Base-by-base conservation (phyloP, 2,797 vertebrate species). In the Amniataba percoides region DNA sequence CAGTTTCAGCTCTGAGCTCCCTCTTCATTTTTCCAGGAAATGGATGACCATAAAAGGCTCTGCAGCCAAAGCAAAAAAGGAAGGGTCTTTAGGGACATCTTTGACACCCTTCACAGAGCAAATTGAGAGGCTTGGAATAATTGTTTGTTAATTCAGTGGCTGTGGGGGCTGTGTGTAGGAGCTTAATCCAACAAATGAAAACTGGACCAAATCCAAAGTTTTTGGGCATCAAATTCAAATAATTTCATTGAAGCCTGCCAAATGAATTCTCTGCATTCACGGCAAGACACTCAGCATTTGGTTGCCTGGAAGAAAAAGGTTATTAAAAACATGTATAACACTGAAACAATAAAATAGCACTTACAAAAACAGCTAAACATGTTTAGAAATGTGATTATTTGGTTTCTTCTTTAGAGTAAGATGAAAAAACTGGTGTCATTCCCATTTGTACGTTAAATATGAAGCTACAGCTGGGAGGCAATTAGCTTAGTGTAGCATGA, bases 111-210 rank as follows among this genome's bases (percentile, higher is more conserved):
- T 83, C 74, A 79, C 74, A 63, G 59, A 64, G 73, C 80, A 84
- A 83, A 87, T 62, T 58, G 59, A 78, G 68, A 81, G 70, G 66
- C 78, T 79, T 74, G 69, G 69, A 86, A 88, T 87, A 88, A 89
- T 85, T 88, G 85, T 88, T 85, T 88, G 81, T 83, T 90, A 85
- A 91, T 85, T 91, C 85, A 49, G 80, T 75, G 78, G 60, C 83
- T 83, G 81, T 2, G 70, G 78, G 69, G 57, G 66, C 74, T 81
- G 66, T 77, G 78, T 74, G 74, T 58, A 31, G 77, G 51, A 62
- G 86, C 75, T 83, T 90, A 85, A 88, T 88, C 86, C 74, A 25
- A 64, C 81, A 80, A 88, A 87, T 87, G 80, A 81, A 74, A 74
- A 80, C 77, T 86, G 90, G 87, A 87, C 55, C 39, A 19, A 70